phyloP scores from a whole-genome alignment of 2,888 invertebrate genomes.

The Conchocele bisecta region DNA sequence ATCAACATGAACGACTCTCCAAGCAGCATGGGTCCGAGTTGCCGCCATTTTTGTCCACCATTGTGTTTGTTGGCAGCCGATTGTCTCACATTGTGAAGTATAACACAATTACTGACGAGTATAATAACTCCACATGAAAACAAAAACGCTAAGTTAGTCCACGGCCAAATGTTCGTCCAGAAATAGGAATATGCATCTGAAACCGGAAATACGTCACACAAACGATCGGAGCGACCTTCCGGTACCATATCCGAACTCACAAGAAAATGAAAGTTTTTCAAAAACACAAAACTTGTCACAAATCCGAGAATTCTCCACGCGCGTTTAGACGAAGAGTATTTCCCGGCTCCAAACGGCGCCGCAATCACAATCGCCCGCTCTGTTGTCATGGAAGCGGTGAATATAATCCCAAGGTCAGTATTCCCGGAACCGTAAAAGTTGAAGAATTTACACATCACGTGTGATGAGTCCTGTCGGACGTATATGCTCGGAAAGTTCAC shows the following conservation, averaged over 20 bases:
- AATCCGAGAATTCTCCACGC: conserved; percentile 59
- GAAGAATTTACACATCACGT: conserved; percentile 72
- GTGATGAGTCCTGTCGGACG: conserved; percentile 49
- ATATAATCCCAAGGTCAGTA: conserved; percentile 68
- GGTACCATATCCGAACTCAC: conserved; percentile 65
- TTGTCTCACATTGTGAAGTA: conserved; percentile 58
- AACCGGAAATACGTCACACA: conserved; percentile 66
- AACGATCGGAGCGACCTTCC: conserved; percentile 53
- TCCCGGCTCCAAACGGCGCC: conserved; percentile 62
- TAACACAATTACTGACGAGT: conserved; percentile 65
- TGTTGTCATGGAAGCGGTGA: conserved; percentile 70
- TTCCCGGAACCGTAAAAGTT: conserved; percentile 73
- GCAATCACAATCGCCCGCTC: conserved; percentile 70
- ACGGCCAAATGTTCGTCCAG: conserved; percentile 66
- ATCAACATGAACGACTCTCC: conserved; percentile 68
- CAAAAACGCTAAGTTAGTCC: conserved; percentile 64
- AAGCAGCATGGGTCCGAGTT: conserved; percentile 68
- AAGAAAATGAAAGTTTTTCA: conserved; percentile 67
- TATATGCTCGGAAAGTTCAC: conserved; percentile 66
- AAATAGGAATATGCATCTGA: conserved; percentile 55
- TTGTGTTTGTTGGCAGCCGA: conserved; percentile 46
- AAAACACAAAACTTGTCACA: conserved; percentile 53
- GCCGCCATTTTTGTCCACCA: conserved; percentile 52
- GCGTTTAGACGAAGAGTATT: conserved; percentile 57
- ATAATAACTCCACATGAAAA: conserved; percentile 62